These are phyloP conservation scores for Lithodes maja DNA, from an alignment of 2,888 invertebrate genomes.

Conservation along the genomic window DNA sequence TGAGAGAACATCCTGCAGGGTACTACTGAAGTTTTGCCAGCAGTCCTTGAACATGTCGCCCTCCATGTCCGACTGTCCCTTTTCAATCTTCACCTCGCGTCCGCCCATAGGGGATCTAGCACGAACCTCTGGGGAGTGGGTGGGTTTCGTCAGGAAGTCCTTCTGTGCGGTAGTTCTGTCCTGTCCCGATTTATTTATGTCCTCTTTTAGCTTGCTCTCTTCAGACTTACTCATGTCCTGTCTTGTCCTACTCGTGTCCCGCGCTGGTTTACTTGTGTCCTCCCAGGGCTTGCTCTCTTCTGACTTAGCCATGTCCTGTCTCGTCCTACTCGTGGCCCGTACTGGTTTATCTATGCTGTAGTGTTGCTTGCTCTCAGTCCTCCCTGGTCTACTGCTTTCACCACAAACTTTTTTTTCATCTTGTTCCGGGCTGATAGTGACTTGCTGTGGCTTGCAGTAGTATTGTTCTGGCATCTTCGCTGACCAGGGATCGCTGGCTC, in stretches of 20 bases:
- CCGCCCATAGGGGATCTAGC: constrained; percentile 44
- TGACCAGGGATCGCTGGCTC: not conserved
- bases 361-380: not conserved
- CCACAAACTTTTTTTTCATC: not conserved
- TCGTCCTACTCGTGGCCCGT: not conserved
- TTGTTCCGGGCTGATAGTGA: not conserved
- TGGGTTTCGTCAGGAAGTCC: constrained; percentile 19
- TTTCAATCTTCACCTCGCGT: constrained; percentile 60
- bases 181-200: not conserved
- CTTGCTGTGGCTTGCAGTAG: not conserved
- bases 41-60: constrained; percentile 70
- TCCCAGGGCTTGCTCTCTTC: not conserved
- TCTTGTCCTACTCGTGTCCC: not conserved
- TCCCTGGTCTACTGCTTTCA: not conserved
- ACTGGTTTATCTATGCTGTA: not conserved
- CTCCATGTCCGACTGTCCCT: constrained; percentile 66
- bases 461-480: not conserved
- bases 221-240: not conserved
- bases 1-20: constrained; percentile 67
- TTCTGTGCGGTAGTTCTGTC: not conserved
- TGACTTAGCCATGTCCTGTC: not conserved
- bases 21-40: constrained; percentile 70
- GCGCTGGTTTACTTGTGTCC: not conserved
- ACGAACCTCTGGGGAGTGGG: constrained; percentile 22
- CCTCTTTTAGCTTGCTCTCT: not conserved